phyloP scores from a whole-genome alignment of 1,140 invertebrate genomes.

The Melitaea cinxia region DNA sequence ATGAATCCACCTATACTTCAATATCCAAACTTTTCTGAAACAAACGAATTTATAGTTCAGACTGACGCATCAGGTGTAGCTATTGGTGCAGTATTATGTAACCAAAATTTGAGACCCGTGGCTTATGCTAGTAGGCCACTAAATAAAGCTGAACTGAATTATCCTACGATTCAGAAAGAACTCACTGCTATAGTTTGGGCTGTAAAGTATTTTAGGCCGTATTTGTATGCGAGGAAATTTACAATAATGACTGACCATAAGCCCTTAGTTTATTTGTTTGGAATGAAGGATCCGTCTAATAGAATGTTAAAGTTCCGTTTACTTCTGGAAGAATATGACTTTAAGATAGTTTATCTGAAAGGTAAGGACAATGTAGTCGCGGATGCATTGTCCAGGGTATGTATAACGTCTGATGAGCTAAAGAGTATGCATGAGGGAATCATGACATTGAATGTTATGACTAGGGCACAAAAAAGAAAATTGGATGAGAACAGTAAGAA shows the following conservation, averaged over 20 bases:
- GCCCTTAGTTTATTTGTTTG: constrained; percentile 35
- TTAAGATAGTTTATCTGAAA: constrained; percentile 31
- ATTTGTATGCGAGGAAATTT: constrained; percentile 34
- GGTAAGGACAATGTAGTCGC: constrained; percentile 36
- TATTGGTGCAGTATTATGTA: constrained; percentile 18
- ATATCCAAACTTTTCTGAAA: constrained; percentile 16
- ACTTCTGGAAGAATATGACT: constrained; percentile 14
- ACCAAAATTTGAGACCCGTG: constrained; percentile 9
- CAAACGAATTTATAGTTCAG: constrained; percentile 28
- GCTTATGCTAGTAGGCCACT: constrained; percentile 18
- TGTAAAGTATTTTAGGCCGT: constrained; percentile 41
- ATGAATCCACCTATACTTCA: constrained; percentile 18
- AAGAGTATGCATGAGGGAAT: constrained; percentile 32
- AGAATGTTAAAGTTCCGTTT: constrained; percentile 11
- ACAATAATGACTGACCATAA: constrained; percentile 32
- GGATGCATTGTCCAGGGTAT: constrained; percentile 40
- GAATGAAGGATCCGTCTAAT: constrained; percentile 26
- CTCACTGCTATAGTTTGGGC: constrained; percentile 42
- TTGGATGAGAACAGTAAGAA: not conserved
- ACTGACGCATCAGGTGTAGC: constrained; percentile 27
- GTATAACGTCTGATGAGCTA: constrained; percentile 32
- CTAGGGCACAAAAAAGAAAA: constrained; percentile 13
- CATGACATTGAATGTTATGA: constrained; percentile 38
- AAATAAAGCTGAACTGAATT: not conserved
- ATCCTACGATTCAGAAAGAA: constrained; percentile 41